Evolutionary conservation across 37 sponge, comb jelly and placozoan species (phyloP).

Genomic region (Tethya wilhelma): DNA sequence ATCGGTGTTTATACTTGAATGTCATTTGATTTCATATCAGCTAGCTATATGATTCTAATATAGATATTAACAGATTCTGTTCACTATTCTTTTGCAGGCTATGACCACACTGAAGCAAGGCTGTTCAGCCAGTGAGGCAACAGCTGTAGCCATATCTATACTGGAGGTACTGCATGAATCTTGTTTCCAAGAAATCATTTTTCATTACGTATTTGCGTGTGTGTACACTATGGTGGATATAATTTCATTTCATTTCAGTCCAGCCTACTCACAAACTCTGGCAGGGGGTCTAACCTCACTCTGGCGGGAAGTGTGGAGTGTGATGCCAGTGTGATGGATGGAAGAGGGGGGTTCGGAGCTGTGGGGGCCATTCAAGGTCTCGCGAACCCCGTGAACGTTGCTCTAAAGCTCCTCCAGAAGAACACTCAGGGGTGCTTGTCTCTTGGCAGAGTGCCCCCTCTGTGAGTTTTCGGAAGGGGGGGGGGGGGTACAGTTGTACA

Average conservation of each 20-base stretch:
- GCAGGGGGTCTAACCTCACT: slow-evolving; percentile 65
- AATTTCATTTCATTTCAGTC: too few relatives aligned
- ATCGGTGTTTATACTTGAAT: too few relatives aligned
- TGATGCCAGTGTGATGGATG: slow-evolving; percentile 81
- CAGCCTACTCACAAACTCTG: slow-evolving; percentile 69
- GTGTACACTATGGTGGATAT: too few relatives aligned
- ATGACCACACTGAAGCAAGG: slow-evolving; percentile 39
- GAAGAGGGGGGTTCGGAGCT: slow-evolving; percentile 62
- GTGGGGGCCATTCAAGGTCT: slow-evolving; percentile 77
- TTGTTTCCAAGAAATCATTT: too few relatives aligned
- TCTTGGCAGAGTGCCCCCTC: slow-evolving; percentile 75
- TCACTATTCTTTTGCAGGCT: slow-evolving; percentile 12
- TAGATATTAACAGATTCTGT: too few relatives aligned
- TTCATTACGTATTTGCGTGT: too few relatives aligned
- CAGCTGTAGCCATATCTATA: slow-evolving; percentile 34
- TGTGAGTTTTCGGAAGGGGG: slow-evolving; percentile 45
- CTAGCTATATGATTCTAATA: too few relatives aligned
- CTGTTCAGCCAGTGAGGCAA: slow-evolving; percentile 15
- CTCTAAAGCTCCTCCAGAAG: slow-evolving; percentile 45
- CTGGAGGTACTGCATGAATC: slow-evolving; percentile 54
- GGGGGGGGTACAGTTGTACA: too few relatives aligned
- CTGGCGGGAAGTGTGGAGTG: slow-evolving; percentile 76
- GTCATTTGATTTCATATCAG: too few relatives aligned
- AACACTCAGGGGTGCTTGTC: slow-evolving; percentile 38
- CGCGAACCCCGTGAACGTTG: slow-evolving; percentile 51